These are phyloP conservation scores for Indri indri DNA, from an alignment of 2,113 vertebrate species.

Conservation along the genomic window DNA sequence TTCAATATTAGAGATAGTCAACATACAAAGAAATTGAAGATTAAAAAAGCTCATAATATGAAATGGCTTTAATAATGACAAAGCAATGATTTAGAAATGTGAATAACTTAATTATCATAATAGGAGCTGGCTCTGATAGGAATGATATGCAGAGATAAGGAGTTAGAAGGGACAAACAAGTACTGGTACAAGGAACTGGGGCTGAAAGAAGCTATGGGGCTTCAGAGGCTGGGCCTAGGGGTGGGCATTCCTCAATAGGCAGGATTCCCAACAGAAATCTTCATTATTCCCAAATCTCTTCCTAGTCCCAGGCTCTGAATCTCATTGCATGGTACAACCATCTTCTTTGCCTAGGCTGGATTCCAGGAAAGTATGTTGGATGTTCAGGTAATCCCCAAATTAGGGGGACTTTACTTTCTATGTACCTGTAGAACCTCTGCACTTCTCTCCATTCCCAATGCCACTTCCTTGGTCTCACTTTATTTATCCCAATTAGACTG, in stretches of 20 bases:
- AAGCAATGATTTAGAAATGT: background rate
- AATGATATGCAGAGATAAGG: background rate
- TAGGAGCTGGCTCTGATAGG: background rate
- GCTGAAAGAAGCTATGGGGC: background rate
- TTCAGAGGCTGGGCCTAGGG: background rate
- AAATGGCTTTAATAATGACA: background rate
- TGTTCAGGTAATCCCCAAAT: background rate
- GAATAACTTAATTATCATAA: background rate
- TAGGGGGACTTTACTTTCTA: background rate
- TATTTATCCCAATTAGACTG: background rate
- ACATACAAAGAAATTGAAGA: background rate
- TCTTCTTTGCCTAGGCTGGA: background rate
- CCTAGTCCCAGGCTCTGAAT: background rate
- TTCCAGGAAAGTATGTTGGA: background rate
- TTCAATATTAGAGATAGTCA: background rate
- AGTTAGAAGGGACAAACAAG: background rate
- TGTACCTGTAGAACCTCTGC: background rate
- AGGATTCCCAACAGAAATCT: background rate
- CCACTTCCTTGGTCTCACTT: background rate
- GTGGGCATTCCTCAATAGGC: fast-evolving
- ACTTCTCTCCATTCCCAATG: background rate
- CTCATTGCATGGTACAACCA: fast-evolving
- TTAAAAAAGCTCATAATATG: background rate
- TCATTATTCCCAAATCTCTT: background rate
- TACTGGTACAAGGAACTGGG: fast-evolving